Evolutionary conservation across 1,140 invertebrate species (phyloP), one percentile per base, ranked within the genome.

Genomic region (Lepidurus apus): DNA sequence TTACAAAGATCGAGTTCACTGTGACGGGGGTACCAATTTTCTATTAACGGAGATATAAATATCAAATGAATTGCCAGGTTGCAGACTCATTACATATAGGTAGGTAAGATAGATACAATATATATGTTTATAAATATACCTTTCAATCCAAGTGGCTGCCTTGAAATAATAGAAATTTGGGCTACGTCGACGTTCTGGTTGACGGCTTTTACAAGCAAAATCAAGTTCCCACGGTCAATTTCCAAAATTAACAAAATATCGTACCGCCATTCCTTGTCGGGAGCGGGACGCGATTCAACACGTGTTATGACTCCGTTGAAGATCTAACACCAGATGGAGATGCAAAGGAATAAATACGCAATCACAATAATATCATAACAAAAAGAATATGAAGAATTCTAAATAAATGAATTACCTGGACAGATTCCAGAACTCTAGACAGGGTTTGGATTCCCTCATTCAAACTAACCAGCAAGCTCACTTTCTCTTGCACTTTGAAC

Each of bases 1-100:
- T 97, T 98, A 88, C 97, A 99, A 83, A 93, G 92, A 85, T 99
- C 98, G 82, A 99, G 88, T 78, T 99, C 98, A 34, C 93, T 93
- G 84, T 98, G 97, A 80, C 91, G 89, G 1, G 98, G 98, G 88
- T 98, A 98, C 98, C 98, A 99, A 0, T 94, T 93, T 45, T 93
- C 87, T 87, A 79, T 10, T n/a, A 7, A 75, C 17, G 7, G 42
- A 74, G 13, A 8, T 42, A 74, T 17, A 34, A 34, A 34, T 34
- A 4, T 34, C 34, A 3, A 34, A 34, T 34, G 34, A 34, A 34
- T 34, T 34, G 4, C 34, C 34, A 34, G 34, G 34, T 34, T 3
- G 34, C 34, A 34, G 34, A 34, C 34, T 34, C 34, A 34, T 34
- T 34, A 34, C 34, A 34, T 34, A 0, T 34, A 34, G 34, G 4